Base-by-base conservation (phyloP, 2,113 vertebrate species). In the Pangasianodon hypophthalmus region DNA sequence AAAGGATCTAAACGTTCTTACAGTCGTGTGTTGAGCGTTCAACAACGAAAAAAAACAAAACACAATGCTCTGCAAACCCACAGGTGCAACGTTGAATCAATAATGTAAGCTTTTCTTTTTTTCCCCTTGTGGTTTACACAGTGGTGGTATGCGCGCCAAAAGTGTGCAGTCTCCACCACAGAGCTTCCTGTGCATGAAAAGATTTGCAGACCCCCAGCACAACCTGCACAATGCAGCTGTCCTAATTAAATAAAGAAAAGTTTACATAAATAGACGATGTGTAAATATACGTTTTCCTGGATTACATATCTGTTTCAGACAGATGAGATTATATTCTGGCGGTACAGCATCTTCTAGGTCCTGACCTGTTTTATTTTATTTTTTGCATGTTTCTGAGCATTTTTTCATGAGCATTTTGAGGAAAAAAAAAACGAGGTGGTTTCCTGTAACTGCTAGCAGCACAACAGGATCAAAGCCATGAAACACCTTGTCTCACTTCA, bases 381-480 rank as follows among this genome's bases (percentile, higher is more conserved):
- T 16, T 50, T 29, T 48, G 1, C 13, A 14, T 24, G 4, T 50
- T 11, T 50, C 18, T 50, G 37, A 37, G 9, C 10, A 14, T 50
- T 46, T 79, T 79, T 26, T 29, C 21, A 44, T 79, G 13, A 29
- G 46, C 37, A 1, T 46, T 75, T 44, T 4, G 41, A 44, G 1
- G 2, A 18, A 44, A 44, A 44, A 44, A 75, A 67, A n/a, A 67
- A 32, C 16, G 11, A 46, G 8, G 75, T 14, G 11, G 71, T 80
- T 87, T 87, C 86, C 86, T 87, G 86, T 64, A 79, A 1, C 54
- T 80, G 86, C 56, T 87, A 18, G 37, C 75, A 87, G 56, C 54
- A 80, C 54, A 87, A 87, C 21, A 87, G 73, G 52, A 60, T 87
- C 71, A 87, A 87, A 87, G 71, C 32, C 26, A 52, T 54, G n/a